Evolutionary conservation across 2,113 vertebrate species (phyloP).

Genomic region (Rousettus leschenaultii): DNA sequence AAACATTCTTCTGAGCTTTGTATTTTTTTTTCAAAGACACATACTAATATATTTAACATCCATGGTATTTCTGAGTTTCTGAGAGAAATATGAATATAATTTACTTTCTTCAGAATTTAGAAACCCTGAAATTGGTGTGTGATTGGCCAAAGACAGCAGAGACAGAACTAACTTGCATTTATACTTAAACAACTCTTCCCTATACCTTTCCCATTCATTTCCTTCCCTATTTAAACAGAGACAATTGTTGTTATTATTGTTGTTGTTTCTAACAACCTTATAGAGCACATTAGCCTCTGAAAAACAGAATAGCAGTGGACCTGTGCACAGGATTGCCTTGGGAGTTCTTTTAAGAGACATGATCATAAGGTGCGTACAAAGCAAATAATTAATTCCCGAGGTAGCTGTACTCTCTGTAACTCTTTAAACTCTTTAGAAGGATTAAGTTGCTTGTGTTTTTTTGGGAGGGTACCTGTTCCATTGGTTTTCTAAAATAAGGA

Average conservation of each 20-base stretch:
- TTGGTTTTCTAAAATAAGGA: slow-evolving; percentile 15
- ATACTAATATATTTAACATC: not conserved
- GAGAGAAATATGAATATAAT: not conserved
- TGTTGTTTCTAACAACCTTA: not conserved
- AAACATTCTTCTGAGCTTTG: not conserved
- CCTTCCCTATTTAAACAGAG: slow-evolving; percentile 11
- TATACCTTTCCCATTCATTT: not conserved
- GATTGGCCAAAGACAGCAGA: not conserved
- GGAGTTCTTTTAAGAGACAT: slow-evolving; percentile 53
- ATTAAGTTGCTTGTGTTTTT: too few species aligned
- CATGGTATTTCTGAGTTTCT: not conserved
- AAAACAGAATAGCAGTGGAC: slow-evolving; percentile 36
- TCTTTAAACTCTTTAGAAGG: too few species aligned
- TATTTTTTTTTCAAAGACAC: slow-evolving; percentile 13
- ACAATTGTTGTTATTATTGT: not conserved
- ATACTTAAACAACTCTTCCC: not conserved
- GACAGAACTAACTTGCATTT: not conserved
- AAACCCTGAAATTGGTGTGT: not conserved
- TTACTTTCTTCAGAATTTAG: not conserved
- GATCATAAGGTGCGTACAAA: slow-evolving; percentile 62
- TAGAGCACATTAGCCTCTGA: slow-evolving; percentile 19
- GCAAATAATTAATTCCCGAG: slow-evolving; percentile 73
- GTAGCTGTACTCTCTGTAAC: slow-evolving; percentile 38
- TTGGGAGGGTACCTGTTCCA: too few species aligned
- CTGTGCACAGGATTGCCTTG: slow-evolving; percentile 41